These are phyloP conservation scores for Muscina levida DNA, from an alignment of 2,888 invertebrate genomes.

Conservation along the genomic window DNA sequence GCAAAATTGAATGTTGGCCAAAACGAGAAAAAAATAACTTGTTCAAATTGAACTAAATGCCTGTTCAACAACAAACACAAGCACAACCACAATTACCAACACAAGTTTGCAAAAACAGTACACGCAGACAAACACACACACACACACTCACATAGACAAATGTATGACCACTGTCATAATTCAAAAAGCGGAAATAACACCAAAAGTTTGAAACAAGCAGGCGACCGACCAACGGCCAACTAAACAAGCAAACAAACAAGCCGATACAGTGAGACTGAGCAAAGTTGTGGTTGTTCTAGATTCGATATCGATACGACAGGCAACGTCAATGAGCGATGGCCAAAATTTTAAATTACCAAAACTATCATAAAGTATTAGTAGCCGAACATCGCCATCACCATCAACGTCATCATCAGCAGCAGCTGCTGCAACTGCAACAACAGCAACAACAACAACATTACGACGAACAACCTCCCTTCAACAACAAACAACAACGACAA, in stretches of 20 bases:
- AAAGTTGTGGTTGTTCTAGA: not conserved
- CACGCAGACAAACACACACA: not conserved
- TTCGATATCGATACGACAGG: conserved; percentile 11
- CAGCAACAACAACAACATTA: conserved; percentile 17
- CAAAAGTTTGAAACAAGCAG: not conserved
- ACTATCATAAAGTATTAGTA: conserved; percentile 58
- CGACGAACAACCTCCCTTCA: conserved; percentile 35
- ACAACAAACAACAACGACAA: conserved; percentile 48
- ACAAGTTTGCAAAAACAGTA: too few species aligned
- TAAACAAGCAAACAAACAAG: not conserved
- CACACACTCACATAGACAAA: not conserved
- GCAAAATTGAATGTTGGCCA: conserved; percentile 53
- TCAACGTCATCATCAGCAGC: conserved; percentile 37
- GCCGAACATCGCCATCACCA: conserved; percentile 48
- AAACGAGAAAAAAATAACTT: conserved; percentile 23
- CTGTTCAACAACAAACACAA: conserved; percentile 42
- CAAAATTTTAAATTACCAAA: conserved; percentile 61
- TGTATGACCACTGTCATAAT: not conserved
- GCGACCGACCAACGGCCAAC: conserved; percentile 1
- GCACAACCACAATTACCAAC: conserved; percentile 11
- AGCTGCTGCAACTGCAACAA: conserved; percentile 23
- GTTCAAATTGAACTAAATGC: conserved; percentile 60
- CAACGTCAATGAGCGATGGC: conserved; percentile 63
- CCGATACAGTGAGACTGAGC: not conserved
- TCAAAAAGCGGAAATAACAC: conserved; percentile 19